A percentile compares a stretch with the other conserved stretches of the same genome.
These are phyloP conservation scores for Myrmophylax atrothorax DNA, from an alignment of 2,113 vertebrate genomes.

Conservation along the genomic window DNA sequence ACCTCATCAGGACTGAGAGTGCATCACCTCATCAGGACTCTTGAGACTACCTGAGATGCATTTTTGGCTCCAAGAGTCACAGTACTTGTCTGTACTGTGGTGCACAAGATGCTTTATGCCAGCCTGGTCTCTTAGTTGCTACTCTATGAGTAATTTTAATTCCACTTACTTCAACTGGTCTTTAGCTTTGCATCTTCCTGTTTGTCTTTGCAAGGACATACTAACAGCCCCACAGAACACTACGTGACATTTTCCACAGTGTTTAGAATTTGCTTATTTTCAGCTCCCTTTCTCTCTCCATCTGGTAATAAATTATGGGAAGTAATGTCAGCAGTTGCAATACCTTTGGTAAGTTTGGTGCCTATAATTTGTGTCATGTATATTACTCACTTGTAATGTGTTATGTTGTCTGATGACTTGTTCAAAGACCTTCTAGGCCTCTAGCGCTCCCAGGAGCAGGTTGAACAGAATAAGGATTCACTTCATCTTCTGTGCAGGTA, in stretches of 20 bases:
- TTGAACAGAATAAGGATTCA: not conserved
- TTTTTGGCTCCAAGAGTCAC: not conserved
- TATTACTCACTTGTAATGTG: not conserved
- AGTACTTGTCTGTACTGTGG: not conserved
- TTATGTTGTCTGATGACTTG: not conserved
- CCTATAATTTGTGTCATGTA: not conserved
- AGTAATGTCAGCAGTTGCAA: not conserved
- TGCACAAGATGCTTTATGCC: not conserved
- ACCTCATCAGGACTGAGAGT: not conserved
- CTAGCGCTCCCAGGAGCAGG: not conserved
- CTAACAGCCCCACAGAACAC: not conserved
- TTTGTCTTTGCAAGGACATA: not conserved
- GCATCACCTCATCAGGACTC: not conserved
- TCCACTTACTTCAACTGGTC: not conserved
- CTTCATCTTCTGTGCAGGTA: not conserved
- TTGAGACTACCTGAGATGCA: not conserved
- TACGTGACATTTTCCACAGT: not conserved
- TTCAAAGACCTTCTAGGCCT: not conserved
- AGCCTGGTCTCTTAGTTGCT: not conserved
- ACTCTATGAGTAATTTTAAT: not conserved
- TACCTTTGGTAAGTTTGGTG: conserved; percentile 9
- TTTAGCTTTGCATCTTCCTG: not conserved
- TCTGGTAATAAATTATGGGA: not conserved
- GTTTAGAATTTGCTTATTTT: not conserved
- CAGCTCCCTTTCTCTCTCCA: not conserved